A percentile compares a stretch with the other conserved stretches of the same genome.
Conservation (phyloP, 1,140 invertebrate species). For the Brachionus sp. region DNA sequence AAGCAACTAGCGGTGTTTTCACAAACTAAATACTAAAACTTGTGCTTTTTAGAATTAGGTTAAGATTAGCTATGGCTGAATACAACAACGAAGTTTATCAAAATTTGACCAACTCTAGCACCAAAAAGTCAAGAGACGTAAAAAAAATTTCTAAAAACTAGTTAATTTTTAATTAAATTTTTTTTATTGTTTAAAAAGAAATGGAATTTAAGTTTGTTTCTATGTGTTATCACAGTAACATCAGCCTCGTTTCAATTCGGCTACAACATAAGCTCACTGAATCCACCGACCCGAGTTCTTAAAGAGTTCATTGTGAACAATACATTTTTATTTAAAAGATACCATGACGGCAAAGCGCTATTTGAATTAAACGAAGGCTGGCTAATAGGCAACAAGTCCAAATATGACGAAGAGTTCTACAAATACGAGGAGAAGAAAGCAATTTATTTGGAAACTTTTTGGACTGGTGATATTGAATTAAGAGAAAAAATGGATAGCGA, state of each 20-base stretch:
- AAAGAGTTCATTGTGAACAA: conserved; percentile 7
- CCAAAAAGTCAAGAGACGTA: not conserved
- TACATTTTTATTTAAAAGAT: not conserved
- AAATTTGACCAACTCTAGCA: not conserved
- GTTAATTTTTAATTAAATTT: not conserved
- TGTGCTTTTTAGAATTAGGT: conserved; percentile 1
- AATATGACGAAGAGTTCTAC: not conserved
- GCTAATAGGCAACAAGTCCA: not conserved
- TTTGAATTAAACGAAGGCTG: conserved; percentile 35
- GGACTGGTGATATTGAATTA: conserved; percentile 83
- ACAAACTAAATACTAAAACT: not conserved
- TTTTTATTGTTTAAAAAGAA: not conserved
- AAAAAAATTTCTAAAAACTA: not conserved
- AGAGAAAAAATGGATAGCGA: conserved; percentile 85
- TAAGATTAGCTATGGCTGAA: not conserved
- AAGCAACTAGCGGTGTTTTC: not conserved
- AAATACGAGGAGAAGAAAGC: not conserved
- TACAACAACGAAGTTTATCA: not conserved
- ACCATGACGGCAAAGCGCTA: conserved; percentile 15
- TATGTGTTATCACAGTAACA: conserved; percentile 1
- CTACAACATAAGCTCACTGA: conserved; percentile 27
- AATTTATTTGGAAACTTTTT: conserved; percentile 83
- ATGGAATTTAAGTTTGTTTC: conserved; percentile 21
- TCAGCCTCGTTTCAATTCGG: conserved; percentile 40
- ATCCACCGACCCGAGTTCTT: not conserved